phyloP scores from a whole-genome alignment of 1,140 invertebrate genomes.

The Amphibalanus amphitrite region DNA sequence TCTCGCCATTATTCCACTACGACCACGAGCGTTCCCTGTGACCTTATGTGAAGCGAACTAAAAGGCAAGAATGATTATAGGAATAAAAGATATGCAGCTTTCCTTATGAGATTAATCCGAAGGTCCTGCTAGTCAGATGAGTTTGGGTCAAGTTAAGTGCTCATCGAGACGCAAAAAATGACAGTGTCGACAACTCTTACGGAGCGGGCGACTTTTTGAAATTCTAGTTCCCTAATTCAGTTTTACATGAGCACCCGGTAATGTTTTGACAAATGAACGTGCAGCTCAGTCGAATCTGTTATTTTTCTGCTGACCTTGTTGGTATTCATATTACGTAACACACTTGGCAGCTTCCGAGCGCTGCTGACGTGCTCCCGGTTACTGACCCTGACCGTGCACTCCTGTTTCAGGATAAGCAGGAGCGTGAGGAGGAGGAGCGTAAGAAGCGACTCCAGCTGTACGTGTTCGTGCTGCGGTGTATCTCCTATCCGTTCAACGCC shows the following conservation, averaged over 20 bases:
- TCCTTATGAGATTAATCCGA: too few relatives aligned
- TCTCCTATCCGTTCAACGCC: slow-evolving; percentile 98
- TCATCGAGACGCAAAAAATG: too few relatives aligned
- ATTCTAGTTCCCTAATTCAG: background rate
- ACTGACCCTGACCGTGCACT: background rate
- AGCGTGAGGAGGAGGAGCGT: slow-evolving; percentile 79
- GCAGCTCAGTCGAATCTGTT: background rate
- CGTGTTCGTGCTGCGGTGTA: slow-evolving; percentile 93
- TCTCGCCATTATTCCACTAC: too few relatives aligned
- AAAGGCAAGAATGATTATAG: too few relatives aligned
- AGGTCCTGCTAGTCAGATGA: too few relatives aligned
- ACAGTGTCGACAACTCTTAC: too few relatives aligned
- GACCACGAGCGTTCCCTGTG: too few relatives aligned
- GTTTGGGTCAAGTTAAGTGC: too few relatives aligned
- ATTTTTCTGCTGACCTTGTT: background rate
- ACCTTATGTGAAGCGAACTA: too few relatives aligned
- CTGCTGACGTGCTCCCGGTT: background rate
- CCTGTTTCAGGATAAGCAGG: slow-evolving; percentile 50
- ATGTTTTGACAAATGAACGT: background rate
- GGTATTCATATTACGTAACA: too few relatives aligned
- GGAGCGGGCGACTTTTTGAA: background rate
- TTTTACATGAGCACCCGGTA: background rate
- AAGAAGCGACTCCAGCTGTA: slow-evolving; percentile 88
- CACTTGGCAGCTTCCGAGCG: background rate
- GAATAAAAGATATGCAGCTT: too few relatives aligned